phyloP scores from a whole-genome alignment of 1,140 invertebrate species.

The Zaprionus capensis region DNA sequence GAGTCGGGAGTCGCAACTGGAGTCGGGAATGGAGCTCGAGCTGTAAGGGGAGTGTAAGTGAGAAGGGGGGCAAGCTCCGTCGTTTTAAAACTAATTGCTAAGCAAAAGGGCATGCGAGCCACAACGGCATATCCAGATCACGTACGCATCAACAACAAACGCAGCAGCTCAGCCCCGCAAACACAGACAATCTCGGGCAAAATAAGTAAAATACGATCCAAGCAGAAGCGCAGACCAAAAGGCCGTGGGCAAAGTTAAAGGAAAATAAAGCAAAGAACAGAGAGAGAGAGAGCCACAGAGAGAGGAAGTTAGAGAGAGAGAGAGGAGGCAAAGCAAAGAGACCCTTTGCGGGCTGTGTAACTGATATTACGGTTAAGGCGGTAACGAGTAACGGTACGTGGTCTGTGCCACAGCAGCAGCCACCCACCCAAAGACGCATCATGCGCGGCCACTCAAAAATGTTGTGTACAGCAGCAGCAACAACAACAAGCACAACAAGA shows the following conservation, averaged over 20 bases:
- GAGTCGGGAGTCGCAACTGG: slow-evolving; percentile 15
- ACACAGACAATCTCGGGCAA: slow-evolving; percentile 75
- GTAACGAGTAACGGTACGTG: slow-evolving; percentile 58
- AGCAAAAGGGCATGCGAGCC: slow-evolving; percentile 72
- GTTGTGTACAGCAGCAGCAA: slow-evolving; percentile 51
- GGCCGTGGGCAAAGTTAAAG: slow-evolving; percentile 27
- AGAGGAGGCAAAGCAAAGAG: background rate
- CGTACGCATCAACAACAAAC: slow-evolving; percentile 74
- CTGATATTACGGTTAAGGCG: slow-evolving; percentile 80
- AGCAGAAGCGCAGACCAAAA: slow-evolving; percentile 41
- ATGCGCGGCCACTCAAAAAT: slow-evolving; percentile 73
- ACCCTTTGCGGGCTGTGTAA: slow-evolving; percentile 53
- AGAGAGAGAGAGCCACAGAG: background rate
- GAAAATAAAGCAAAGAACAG: slow-evolving; percentile 5
- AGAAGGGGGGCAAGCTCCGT: background rate
- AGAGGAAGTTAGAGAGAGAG: background rate
- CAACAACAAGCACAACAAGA: background rate
- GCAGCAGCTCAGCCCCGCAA: slow-evolving; percentile 52
- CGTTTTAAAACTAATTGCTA: slow-evolving; percentile 82
- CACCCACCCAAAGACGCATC: slow-evolving; percentile 49
- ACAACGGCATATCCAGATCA: slow-evolving; percentile 66
- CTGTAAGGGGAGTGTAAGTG: background rate
- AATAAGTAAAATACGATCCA: slow-evolving; percentile 38
- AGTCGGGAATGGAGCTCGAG: background rate
- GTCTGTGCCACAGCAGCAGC: slow-evolving; percentile 19